Conservation (phyloP, 2,113 vertebrate species). For the Onychorhynchus coronatus region DNA sequence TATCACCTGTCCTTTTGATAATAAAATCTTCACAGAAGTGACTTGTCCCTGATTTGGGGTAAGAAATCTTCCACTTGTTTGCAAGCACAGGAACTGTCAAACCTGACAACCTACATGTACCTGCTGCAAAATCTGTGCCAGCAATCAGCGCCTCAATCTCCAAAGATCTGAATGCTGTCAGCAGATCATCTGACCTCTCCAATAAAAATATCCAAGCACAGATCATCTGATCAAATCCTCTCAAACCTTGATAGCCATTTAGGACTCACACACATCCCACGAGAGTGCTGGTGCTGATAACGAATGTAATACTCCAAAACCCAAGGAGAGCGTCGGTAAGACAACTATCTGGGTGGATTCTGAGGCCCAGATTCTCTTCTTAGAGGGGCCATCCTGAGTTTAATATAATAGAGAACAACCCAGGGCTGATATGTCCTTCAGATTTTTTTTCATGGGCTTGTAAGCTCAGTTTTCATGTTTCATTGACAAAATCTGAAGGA, state of each 20-base stretch:
- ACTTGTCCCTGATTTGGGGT: neutral
- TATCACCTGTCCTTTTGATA: neutral
- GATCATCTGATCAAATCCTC: slow-evolving; percentile 29
- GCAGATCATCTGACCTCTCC: neutral
- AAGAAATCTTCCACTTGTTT: neutral
- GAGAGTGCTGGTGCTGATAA: neutral
- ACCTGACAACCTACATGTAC: neutral
- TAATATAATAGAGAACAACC: neutral
- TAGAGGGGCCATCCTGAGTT: neutral
- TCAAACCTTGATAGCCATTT: neutral
- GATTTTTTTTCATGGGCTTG: rapidly evolving
- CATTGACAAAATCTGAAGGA: neutral
- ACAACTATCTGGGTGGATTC: neutral
- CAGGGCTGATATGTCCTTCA: neutral
- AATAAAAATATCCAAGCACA: slow-evolving; percentile 12
- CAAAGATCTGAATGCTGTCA: neutral
- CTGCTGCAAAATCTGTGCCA: neutral
- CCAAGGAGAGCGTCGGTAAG: neutral
- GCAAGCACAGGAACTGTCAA: neutral
- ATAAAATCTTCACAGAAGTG: neutral
- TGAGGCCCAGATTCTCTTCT: neutral
- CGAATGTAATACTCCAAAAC: neutral
- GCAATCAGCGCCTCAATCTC: neutral
- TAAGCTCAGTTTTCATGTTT: neutral
- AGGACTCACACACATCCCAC: neutral